Evolutionary conservation across 2,797 vertebrate species (phyloP), one percentile per base, ranked within the genome.

Genomic region (Gallinago nigripennis): DNA sequence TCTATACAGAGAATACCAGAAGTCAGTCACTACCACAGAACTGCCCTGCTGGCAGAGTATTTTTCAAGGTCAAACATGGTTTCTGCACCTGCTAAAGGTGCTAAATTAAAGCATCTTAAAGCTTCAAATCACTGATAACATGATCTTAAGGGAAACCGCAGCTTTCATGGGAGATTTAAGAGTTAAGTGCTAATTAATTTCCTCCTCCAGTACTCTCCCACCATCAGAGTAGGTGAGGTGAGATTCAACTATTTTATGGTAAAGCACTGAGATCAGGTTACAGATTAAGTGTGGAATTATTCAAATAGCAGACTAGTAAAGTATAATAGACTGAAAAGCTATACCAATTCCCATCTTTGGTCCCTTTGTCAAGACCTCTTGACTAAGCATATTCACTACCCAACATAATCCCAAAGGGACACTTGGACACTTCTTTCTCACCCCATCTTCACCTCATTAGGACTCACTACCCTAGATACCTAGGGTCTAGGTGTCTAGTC

Each of bases 11-110:
- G 30, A 51, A 57, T 6, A 33, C 60, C 16, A 14, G 30, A 95
- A 6, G 15, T 37, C 77, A 94, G 15, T 28, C 53, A 68, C 35
- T 53, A n/a, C 33, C 66, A 21, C 6, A 75, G 60, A 60, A 56
- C 18, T 82, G 56, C n/a, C 78, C 90, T 70, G 70, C 9, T 5
- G 23, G 56, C 33, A 90, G 14, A 72, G 14, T 21, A 66, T 58
- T 84, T 84, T 72, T 87, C 86, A 82, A 95, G 70, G 82, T 93
- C 79, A 96, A 58, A 35, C 12, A 71, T 30, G 63, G 12, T 17
- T 86, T 35, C 30, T 27, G 6, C 64, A 89, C 72, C 57, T 84
- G 57, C 50, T 60, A 48, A 25, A 76, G 56, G 24, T n/a, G 18
- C 37, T 82, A 82, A 92, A 76, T 65, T 37, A 64, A 31, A 35